A percentile compares a stretch with the other conserved stretches of the same genome.
These are phyloP conservation scores for Saccopteryx bilineata DNA, from an alignment of 2,113 vertebrate species.

Conservation along the genomic window DNA sequence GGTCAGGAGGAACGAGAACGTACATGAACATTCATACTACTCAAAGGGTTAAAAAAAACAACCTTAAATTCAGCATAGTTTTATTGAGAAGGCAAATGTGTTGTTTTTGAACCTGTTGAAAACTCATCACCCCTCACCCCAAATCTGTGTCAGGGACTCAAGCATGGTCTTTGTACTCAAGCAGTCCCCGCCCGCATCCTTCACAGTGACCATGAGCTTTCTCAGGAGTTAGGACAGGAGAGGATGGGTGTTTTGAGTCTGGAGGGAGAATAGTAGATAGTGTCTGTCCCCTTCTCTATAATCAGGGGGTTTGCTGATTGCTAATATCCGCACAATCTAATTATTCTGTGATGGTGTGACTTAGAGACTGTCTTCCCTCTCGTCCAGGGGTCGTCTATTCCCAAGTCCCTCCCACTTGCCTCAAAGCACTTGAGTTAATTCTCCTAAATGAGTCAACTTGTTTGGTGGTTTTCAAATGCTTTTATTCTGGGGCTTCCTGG, in stretches of 20 bases:
- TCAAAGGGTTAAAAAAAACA: not conserved
- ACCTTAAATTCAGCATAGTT: not conserved
- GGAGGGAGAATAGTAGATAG: not conserved
- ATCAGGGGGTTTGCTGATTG: not conserved
- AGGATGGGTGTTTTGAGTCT: not conserved
- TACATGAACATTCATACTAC: no score
- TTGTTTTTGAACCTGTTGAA: not conserved
- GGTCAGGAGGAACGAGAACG: no score
- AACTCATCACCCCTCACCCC: not conserved
- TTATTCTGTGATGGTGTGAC: not conserved
- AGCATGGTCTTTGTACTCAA: not conserved
- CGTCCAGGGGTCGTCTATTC: not conserved
- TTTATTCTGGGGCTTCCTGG: slow-evolving; percentile 60
- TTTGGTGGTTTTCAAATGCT: slow-evolving; percentile 52
- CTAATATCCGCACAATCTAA: not conserved
- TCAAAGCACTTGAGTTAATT: slow-evolving; percentile 24
- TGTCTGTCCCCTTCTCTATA: not conserved
- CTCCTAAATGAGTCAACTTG: slow-evolving; percentile 64
- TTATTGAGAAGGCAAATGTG: not conserved
- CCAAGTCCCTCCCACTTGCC: not conserved
- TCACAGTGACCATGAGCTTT: no score
- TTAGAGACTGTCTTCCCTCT: not conserved
- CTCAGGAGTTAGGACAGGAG: not conserved
- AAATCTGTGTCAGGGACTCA: not conserved
- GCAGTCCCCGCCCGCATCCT: not conserved